Evolutionary conservation across 2,888 invertebrate species (phyloP), one percentile per base, ranked within the genome.

Genomic region (Sepiola atlantica): DNA sequence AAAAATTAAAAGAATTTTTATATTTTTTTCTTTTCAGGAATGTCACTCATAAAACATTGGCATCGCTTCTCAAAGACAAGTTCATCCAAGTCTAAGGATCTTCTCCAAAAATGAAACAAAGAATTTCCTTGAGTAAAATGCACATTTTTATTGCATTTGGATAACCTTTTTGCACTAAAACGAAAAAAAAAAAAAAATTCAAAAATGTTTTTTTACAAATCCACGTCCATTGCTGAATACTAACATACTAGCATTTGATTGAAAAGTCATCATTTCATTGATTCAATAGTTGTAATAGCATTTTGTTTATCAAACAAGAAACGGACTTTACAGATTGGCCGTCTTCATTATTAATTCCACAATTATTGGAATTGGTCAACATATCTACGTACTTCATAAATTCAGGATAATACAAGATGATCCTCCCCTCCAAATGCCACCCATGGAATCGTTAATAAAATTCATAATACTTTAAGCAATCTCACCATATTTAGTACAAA

Each of bases 1-100:
- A 55, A 4, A 55, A 55, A 61, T 57, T 57, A 21, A 61, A 21
- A 61, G 21, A 3, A 18, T 61, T 21, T 61, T 24, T 57, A 16
- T 57, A 1, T 61, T 0, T 61, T 45, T 61, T 61, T 61, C 61
- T 24, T 61, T 61, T 91, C 95, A 97, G 97, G 94, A 96, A 96
- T 55, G 95, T 96, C 28, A 96, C 96, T 57, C 96, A 96, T 94
- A 97, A 96, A 94, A 96, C 96, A 20, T 94, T 97, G 92, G 94
- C 95, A 28, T 94, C 94, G 6, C 94, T 96, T 32, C 95, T 95
- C 45, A 96, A 96, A 94, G 97, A 97, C 95, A 96, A 96, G 93
- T 95, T 94, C 55, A 92, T 96, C 61, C 94, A 95, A 90, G 94
- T 96, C 32, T 95, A 95, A 94, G 21, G 24, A 61, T 24, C 24